Conservation (phyloP, 53 echinoderm and acorn worm genomes). For the Glandiceps talaboti region DNA sequence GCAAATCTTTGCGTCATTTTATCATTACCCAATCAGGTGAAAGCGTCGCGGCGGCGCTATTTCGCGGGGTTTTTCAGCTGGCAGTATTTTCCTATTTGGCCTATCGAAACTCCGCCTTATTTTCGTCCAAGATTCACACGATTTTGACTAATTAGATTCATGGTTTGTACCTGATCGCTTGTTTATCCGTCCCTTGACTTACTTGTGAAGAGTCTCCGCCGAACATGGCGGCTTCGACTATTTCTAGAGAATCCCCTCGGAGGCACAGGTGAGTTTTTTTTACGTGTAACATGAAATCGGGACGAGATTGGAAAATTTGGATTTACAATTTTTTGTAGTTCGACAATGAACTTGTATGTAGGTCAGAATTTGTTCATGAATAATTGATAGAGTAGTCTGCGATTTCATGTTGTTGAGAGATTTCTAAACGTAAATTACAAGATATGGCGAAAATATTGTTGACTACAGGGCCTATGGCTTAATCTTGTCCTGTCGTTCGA, state of each 20-base stretch:
- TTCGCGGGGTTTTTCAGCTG: conserved; percentile 1
- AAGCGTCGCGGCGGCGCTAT: not conserved
- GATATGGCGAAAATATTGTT: no score
- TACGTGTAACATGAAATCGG: not conserved
- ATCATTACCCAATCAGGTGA: not conserved
- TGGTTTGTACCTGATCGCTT: not conserved
- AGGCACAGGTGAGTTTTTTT: not conserved
- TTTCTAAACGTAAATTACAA: no score
- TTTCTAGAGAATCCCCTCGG: not conserved
- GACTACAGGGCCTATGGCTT: no score
- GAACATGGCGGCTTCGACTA: not conserved
- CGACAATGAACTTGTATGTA: no score
- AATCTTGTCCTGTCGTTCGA: no score
- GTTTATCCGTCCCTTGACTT: not conserved
- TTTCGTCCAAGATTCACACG: not conserved
- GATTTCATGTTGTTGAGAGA: no score
- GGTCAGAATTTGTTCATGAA: no score
- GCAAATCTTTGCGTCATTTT: not conserved
- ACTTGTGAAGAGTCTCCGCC: not conserved
- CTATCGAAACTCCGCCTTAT: not conserved
- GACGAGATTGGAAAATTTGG: no score
- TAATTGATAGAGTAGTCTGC: no score
- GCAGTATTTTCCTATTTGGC: not conserved
- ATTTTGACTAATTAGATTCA: not conserved
- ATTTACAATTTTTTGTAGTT: no score